Percentiles rank a stretch among this genome's conserved stretches.
phyloP scores from a whole-genome alignment of 2,888 invertebrate genomes.

The Hypselothyrea guttata region DNA sequence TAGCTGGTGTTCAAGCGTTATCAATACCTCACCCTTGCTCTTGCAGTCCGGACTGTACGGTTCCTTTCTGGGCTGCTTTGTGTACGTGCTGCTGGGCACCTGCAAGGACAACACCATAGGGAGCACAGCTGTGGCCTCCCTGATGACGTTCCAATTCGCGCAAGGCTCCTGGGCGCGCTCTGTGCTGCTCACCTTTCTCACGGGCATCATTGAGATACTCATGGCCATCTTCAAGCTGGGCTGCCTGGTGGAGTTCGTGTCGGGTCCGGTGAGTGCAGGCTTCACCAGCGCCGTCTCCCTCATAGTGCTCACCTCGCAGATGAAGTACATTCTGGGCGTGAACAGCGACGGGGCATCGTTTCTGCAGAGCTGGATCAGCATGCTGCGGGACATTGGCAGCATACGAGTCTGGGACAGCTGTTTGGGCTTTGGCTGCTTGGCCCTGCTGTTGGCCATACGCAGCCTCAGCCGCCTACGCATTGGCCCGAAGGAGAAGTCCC shows the following conservation, averaged over 20 bases:
- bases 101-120: conserved; percentile 96
- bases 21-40: background rate
- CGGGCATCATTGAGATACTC: conserved; percentile 88
- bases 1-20: background rate
- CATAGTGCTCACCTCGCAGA: conserved; percentile 93
- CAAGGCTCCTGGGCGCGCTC: conserved; percentile 86
- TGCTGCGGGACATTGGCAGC: conserved; percentile 86
- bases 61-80: conserved; percentile 94
- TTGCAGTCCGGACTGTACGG: conserved; percentile 95
- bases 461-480: conserved; percentile 87
- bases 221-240: conserved; percentile 93
- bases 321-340: conserved; percentile 91
- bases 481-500: conserved; percentile 84
- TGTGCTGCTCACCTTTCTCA: conserved; percentile 88
- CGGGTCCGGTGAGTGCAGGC: conserved; percentile 93
- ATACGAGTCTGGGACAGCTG: conserved; percentile 88
- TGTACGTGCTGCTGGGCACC: conserved; percentile 94
- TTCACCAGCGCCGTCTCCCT: conserved; percentile 95
- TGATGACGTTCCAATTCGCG: conserved; percentile 91
- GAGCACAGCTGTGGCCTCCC: conserved; percentile 95
- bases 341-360: conserved; percentile 88
- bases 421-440: conserved; percentile 89
- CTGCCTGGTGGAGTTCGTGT: conserved; percentile 94
- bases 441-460: conserved; percentile 88
- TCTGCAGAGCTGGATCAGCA: conserved; percentile 89